Evolutionary conservation across 2,797 vertebrate species (phyloP), one percentile per base, ranked within the genome.

Genomic region (Poecilia gillii): DNA sequence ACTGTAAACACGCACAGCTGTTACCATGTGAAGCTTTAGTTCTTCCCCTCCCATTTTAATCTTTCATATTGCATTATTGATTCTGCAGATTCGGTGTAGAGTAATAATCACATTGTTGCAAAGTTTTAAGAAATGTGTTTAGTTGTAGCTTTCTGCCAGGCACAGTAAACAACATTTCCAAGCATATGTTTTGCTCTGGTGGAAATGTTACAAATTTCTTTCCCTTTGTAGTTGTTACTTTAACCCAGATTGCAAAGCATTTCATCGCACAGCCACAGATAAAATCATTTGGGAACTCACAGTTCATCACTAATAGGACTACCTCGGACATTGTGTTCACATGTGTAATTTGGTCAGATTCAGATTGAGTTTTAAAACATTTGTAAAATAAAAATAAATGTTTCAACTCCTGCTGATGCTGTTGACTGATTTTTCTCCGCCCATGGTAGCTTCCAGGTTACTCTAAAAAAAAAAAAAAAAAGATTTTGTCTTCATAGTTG

Each of bases 1-100:
- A 82, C 64, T 81, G 20, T 7, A 90, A 93, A 86, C 74, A 90
- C 84, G 79, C 93, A 93, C 90, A 94, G 74, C 62, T 81, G 83
- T 89, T 74, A 72, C 46, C 33, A 72, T 73, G 57, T 83, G 23
- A 62, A 71, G 20, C 49, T 88, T 47, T 74, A 36, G 82, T 53
- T 72, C 79, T 14, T 81, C 68, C 3, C 5, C 70, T 3, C 5
- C 72, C 47, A 14, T 70, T 78, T 20, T 89, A 46, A 79, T 83
- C 28, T 72, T 23, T n/a, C 73, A 16, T 71, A 41, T 43, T 18
- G 31, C 11, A 47, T 45, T 84, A 77, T 85, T 87, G 9, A 62
- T 68, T 73, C 46, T 86, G 79, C 88, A 78, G 90, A 89, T 80
- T 62, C 31, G 51, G 3, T 80, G 23, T 41, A 2, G 6, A 74